A percentile compares a stretch with the other conserved stretches of the same genome.
These are phyloP conservation scores for Nemopilema nomurai DNA, from an alignment of 30 jellyfish, hydroid and myxozoan genomes.

Conservation along the genomic window DNA sequence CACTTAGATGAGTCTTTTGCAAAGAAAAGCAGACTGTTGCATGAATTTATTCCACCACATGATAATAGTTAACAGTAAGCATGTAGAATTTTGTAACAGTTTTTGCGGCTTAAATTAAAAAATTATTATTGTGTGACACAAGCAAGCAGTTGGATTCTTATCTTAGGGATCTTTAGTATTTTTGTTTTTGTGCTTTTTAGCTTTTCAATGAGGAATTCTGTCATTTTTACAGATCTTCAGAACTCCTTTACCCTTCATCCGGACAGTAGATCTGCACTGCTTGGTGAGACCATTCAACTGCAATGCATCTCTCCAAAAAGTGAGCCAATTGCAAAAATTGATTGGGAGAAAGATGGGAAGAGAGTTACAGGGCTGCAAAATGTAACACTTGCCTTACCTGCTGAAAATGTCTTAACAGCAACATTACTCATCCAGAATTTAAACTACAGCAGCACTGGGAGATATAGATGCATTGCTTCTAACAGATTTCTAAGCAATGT, in stretches of 20 bases:
- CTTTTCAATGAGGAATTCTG: no score
- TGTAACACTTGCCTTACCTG: conserved; percentile 9
- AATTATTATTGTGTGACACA: no score
- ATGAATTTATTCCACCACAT: no score
- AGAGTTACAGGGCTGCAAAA: conserved; percentile 42
- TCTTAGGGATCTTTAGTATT: no score
- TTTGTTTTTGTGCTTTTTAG: no score
- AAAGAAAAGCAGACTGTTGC: no score
- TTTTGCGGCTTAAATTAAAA: no score
- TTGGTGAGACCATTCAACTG: conserved; percentile 40
- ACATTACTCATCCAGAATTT: conserved; percentile 47
- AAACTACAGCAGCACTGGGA: conserved; percentile 40
- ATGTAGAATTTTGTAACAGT: no score
- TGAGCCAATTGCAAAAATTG: conserved; percentile 65
- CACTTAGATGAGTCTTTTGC: no score
- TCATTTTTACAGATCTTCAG: conserved; percentile 44
- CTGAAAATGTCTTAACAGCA: conserved; percentile 22
- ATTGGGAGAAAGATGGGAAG: conserved; percentile 70
- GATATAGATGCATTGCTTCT: conserved; percentile 57
- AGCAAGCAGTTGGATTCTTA: no score
- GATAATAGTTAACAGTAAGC: no score
- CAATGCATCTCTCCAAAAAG: conserved; percentile 78
- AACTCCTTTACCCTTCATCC: conserved; percentile 52
- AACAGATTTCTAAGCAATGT: conserved; percentile 43
- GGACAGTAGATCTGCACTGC: conserved; percentile 42